Percentiles rank a stretch among this genome's conserved stretches.
Conservation (phyloP, 2,113 vertebrate genomes). For the Gasterosteus aculeatus region DNA sequence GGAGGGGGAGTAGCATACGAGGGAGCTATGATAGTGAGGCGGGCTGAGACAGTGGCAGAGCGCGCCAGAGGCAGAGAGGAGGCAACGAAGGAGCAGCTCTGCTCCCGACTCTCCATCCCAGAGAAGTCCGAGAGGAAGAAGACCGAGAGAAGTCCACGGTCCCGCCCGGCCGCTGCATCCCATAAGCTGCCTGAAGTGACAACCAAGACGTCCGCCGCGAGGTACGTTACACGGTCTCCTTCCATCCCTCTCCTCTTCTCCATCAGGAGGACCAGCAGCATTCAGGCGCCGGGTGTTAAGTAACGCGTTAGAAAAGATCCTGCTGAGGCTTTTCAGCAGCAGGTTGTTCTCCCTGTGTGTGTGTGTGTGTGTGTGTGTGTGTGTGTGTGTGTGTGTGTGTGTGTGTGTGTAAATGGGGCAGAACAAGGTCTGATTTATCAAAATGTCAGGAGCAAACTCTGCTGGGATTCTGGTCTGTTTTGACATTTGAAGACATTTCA, state of each 20-base stretch:
- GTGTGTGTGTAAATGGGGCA: conserved; percentile 19
- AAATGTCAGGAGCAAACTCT: conserved; percentile 63
- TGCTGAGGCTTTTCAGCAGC: conserved; percentile 53
- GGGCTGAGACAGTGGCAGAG: conserved; percentile 65
- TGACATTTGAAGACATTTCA: conserved; percentile 61
- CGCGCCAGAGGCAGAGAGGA: conserved; percentile 65
- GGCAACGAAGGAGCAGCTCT: conserved; percentile 60
- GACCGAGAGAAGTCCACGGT: conserved; percentile 38
- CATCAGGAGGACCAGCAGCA: conserved; percentile 39
- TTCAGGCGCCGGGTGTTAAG: conserved; percentile 20
- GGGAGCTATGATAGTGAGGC: conserved; percentile 75
- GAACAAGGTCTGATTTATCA: conserved; percentile 45
- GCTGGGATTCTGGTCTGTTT: conserved; percentile 51
- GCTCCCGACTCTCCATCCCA: conserved; percentile 60
- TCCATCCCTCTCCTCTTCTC: conserved; percentile 18
- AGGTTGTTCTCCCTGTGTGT: conserved; percentile 41
- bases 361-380: conserved; percentile 9
- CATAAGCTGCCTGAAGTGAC: conserved; percentile 53
- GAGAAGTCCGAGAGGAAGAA: conserved; percentile 49
- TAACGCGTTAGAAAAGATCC: conserved; percentile 29
- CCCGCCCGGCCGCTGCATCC: conserved; percentile 30
- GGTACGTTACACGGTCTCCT: conserved; percentile 57
- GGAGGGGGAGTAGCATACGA: conserved; percentile 28
- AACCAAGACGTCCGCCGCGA: conserved; percentile 38
- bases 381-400: conserved; percentile 23